A percentile compares a stretch with the other conserved stretches of the same genome.
Evolutionary conservation across 2,797 vertebrate genomes (phyloP).

Genomic region (Echeneis naucrates): DNA sequence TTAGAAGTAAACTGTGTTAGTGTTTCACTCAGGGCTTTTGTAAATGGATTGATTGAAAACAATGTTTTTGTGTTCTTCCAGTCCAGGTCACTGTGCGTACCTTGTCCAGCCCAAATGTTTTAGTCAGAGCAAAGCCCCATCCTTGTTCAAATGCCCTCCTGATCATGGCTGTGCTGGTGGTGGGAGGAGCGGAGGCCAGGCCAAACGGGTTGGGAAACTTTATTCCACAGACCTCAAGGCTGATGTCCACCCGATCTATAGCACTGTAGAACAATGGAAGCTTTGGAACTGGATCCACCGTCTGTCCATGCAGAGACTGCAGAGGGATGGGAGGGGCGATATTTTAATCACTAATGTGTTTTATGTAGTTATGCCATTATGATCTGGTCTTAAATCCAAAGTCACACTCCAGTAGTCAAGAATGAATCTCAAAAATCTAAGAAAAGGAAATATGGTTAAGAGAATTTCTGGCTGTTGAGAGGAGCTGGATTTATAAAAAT

Average conservation of each 20-base stretch:
- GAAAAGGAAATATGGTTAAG: no score
- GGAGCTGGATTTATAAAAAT: no score
- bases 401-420: background rate
- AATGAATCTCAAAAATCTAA: background rate
- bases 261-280: slow-evolving; percentile 91
- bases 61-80: background rate
- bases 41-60: background rate
- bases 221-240: slow-evolving; percentile 90
- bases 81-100: slow-evolving; percentile 61
- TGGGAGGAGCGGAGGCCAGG: slow-evolving; percentile 92
- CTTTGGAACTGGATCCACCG: slow-evolving; percentile 80
- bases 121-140: slow-evolving; percentile 95
- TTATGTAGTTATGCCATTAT: background rate
- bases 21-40: slow-evolving; percentile 1
- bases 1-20: no score
- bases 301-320: slow-evolving; percentile 85
- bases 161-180: slow-evolving; percentile 93
- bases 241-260: slow-evolving; percentile 92
- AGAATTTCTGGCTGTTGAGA: no score
- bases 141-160: slow-evolving; percentile 93
- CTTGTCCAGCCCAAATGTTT: slow-evolving; percentile 95
- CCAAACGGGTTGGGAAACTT: slow-evolving; percentile 94
- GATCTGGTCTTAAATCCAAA: background rate
- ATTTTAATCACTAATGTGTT: background rate
- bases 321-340: background rate